These are phyloP conservation scores for Lophotis ruficrista DNA, from an alignment of 2,113 vertebrate genomes.

Conservation along the genomic window DNA sequence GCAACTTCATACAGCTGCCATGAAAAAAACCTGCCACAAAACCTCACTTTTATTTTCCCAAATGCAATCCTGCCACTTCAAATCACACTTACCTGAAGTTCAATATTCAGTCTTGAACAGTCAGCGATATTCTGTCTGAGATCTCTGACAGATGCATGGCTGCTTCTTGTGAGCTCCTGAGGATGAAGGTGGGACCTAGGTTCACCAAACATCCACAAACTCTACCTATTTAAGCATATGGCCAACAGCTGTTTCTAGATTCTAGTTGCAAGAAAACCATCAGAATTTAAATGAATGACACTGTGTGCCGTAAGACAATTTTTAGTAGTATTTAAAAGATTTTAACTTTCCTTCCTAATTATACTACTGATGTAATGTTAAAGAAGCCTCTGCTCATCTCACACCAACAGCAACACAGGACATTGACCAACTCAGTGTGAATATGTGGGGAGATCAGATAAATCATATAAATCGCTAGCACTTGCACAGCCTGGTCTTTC, in stretches of 20 bases:
- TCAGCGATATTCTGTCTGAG: neutral
- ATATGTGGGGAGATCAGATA: neutral
- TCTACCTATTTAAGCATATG: neutral
- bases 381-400: neutral
- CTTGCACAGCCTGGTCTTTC: neutral
- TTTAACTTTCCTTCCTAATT: neutral
- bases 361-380: neutral
- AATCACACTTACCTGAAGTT: conserved; percentile 21
- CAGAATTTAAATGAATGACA: neutral
- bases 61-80: conserved; percentile 11
- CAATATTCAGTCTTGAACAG: neutral
- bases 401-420: neutral
- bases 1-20: conserved; percentile 36
- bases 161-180: neutral
- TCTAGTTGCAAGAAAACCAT: neutral
- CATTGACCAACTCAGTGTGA: neutral
- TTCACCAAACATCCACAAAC: neutral
- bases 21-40: neutral
- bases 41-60: neutral
- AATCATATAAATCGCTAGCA: neutral
- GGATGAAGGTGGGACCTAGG: neutral
- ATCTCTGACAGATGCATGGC: neutral
- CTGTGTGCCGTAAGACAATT: neutral
- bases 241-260: neutral
- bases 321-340: neutral